Evolutionary conservation across 2,888 invertebrate genomes (phyloP), one percentile per base, ranked within the genome.

Genomic region (Hylaea fasciaria): DNA sequence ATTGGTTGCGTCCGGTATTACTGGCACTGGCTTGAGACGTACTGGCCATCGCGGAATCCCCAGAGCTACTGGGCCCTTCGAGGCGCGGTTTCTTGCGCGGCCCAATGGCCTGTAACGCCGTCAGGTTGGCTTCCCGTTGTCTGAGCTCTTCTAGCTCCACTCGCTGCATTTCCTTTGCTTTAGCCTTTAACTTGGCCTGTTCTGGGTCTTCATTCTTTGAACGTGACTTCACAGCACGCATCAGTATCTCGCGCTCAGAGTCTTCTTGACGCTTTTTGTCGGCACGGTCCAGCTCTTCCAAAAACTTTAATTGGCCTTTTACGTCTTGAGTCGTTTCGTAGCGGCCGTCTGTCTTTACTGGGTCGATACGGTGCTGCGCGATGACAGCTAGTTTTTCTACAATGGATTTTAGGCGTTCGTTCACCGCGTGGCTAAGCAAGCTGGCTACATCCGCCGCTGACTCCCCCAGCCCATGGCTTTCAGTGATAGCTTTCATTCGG

Each of bases 151-250:
- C 99, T 94, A 98, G 94, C 86, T 98, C 98, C 0, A 97, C 98
- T 64, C 98, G 94, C 91, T 99, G 98, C 97, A 98, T 97, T 94
- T 98, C 95, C 78, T 95, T 95, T 0, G 89, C 91, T 90, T 98
- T 98, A 64, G 98, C 98, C 90, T 98, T 99, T 67, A 99, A 93
- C 85, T 99, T 99, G 0, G 98, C 97, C 85, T 99, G 98, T 82
- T 99, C 99, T 0, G 99, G 98, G 91, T 99, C 99, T 90, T 99
- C 99, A 57, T 97, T 96, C 93, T 98, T 98, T 54, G 98, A 97
- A 67, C 99, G 94, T 73, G 98, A 98, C 87, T 98, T 99, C 52
- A 98, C 99, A 17, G 98, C 98, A 68, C 98, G 93, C 72, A 99
- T 87, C 51, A 99, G 92, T 93, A 98, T 95, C 87, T 99, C 99